Evolutionary conservation across 1,140 invertebrate genomes (phyloP), one percentile per base, ranked within the genome.

Genomic region (Cherax quadricarinatus): DNA sequence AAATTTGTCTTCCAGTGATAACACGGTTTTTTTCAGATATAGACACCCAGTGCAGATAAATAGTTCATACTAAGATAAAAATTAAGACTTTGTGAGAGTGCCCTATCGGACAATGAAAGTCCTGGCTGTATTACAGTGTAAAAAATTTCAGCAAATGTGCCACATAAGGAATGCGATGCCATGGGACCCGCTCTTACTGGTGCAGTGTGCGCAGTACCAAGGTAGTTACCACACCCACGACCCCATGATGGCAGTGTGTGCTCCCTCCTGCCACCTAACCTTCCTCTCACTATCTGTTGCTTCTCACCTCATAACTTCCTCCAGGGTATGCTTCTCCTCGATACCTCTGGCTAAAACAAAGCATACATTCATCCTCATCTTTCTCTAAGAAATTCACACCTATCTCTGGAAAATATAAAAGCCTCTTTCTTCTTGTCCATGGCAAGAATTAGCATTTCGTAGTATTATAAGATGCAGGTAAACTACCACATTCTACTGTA

Each of bases 211-310:
- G 70, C 70, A 73, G 70, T 73, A n/a, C 70, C 70, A 75, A 75
- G 70, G 70, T 75, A 30, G n/a, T 30, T 75, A 70, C 66, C 66
- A 70, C 70, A 75, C n/a, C 70, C 12, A 75, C n/a, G 24, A 75
- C 70, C 70, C 70, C n/a, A 7, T 21, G 66, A 12, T 21, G 66
- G 70, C 70, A 75, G 30, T 51, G 57, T 30, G 81, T 57, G 12
- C 51, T 24, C 48, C 16, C 21, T 83, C 51, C 30, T 57, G 51
- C n/a, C 18, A 66, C 62, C 62, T 16, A 3, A 16, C 16, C 57
- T 60, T 14, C 62, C 62, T 66, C 16, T 66, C 21, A 75, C 16
- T 24, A 30, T 24, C n/a, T 30, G 3, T 16, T 6, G 21, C 18
- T 7, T 12, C 24, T 21, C 70, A 30, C 70, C 5, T 12, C 18